phyloP scores from a whole-genome alignment of 2,888 invertebrate species.

The Magallana nippona region DNA sequence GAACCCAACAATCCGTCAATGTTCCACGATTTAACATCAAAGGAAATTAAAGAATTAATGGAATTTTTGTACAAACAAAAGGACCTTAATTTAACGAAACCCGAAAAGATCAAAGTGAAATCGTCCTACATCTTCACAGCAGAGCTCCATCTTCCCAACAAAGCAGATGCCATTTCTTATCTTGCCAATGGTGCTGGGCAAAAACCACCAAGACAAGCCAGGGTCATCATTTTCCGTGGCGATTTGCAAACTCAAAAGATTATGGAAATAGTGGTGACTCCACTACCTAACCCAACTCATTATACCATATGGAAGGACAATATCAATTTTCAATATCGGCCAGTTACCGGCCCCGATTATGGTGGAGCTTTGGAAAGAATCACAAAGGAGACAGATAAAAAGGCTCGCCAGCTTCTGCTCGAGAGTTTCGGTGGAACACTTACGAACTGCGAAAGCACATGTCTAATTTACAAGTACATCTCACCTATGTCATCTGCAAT shows the following conservation, averaged over 20 bases:
- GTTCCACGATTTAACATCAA: conserved; percentile 61
- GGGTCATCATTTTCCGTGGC: conserved; percentile 68
- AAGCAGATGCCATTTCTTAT: conserved; percentile 55
- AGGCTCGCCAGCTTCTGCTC: conserved; percentile 59
- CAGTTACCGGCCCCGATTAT: conserved; percentile 60
- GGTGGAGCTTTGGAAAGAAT: conserved; percentile 45
- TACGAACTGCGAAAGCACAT: conserved; percentile 59
- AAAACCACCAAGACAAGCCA: conserved; percentile 65
- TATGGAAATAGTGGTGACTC: conserved; percentile 68
- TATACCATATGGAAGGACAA: conserved; percentile 48
- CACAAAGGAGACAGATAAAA: conserved; percentile 47
- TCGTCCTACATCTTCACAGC: conserved; percentile 52
- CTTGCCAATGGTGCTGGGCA: conserved; percentile 50
- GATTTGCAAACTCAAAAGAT: conserved; percentile 62
- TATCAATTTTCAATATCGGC: conserved; percentile 63
- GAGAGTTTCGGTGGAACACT: conserved; percentile 69
- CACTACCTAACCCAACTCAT: conserved; percentile 61
- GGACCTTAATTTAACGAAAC: conserved; percentile 52
- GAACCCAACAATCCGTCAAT: conserved; percentile 59
- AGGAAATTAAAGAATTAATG: conserved; percentile 55
- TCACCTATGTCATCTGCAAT: conserved; percentile 60
- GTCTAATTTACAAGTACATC: conserved; percentile 60
- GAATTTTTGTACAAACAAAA: conserved; percentile 52
- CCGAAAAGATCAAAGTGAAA: conserved; percentile 40
- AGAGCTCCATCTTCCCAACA: conserved; percentile 57